phyloP scores from a whole-genome alignment of 2,888 invertebrate genomes.

The Xestia sexstrigata region DNA sequence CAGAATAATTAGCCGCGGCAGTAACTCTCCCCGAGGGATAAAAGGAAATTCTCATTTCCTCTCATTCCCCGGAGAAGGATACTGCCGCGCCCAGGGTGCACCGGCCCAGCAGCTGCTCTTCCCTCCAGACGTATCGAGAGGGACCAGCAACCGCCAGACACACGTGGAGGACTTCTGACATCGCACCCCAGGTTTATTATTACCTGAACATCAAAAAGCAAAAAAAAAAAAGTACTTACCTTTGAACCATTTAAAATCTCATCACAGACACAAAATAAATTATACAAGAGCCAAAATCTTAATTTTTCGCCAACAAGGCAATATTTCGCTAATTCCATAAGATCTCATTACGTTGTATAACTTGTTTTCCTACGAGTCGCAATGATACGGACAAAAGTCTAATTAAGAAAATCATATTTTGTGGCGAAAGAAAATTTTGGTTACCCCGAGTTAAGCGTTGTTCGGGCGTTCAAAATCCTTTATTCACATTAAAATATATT shows the following conservation, averaged over 20 bases:
- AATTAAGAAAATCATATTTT: slow-evolving; percentile 59
- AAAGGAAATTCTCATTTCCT: no score
- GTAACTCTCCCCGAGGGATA: no score
- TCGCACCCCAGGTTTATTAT: no score
- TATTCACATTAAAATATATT: not conserved
- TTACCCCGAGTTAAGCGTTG: not conserved
- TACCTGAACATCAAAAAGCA: slow-evolving; percentile 5
- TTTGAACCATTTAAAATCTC: slow-evolving; percentile 31
- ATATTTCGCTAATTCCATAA: slow-evolving; percentile 41
- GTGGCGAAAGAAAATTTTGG: slow-evolving; percentile 24
- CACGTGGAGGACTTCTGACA: no score
- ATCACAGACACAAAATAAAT: slow-evolving; percentile 22
- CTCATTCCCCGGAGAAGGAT: no score
- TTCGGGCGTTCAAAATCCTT: slow-evolving; percentile 12
- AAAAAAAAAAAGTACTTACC: slow-evolving; percentile 14
- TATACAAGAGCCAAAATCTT: not conserved
- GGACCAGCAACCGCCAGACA: no score
- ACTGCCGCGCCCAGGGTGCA: no score
- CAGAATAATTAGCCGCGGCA: no score
- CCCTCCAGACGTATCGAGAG: no score
- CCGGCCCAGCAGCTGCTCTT: no score
- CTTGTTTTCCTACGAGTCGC: slow-evolving; percentile 50
- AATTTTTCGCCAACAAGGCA: slow-evolving; percentile 15
- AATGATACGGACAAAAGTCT: slow-evolving; percentile 43
- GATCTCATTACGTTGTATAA: slow-evolving; percentile 51